Conservation (phyloP, 2,888 invertebrate species). For the Graphium colonna region DNA sequence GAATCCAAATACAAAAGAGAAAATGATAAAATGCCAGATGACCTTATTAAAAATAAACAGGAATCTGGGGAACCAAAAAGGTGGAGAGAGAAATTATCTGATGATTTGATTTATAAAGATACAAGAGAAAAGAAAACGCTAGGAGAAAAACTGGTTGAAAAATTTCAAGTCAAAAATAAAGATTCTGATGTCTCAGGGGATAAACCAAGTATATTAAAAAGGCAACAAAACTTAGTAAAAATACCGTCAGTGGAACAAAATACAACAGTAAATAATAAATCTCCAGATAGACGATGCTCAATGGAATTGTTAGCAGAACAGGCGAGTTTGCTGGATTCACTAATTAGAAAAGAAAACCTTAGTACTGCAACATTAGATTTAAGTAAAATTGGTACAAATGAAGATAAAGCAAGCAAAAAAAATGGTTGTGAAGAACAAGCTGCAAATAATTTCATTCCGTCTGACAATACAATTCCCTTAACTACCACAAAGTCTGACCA, state of each 20-base stretch:
- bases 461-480: conserved; percentile 42
- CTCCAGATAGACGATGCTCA: conserved; percentile 74
- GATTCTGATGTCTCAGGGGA: conserved; percentile 36
- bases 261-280: conserved; percentile 37
- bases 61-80: conserved; percentile 34
- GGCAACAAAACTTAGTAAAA: conserved; percentile 29
- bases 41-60: conserved; percentile 23
- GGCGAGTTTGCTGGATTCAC: conserved; percentile 71
- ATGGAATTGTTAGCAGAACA: conserved; percentile 80
- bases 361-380: conserved; percentile 66
- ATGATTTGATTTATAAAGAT: conserved; percentile 74
- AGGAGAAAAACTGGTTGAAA: conserved; percentile 88
- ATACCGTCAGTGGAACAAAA: conserved; percentile 29
- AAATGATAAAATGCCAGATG: neutral
- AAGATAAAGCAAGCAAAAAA: conserved; percentile 29
- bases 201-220: conserved; percentile 12
- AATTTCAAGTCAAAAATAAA: conserved; percentile 84
- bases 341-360: conserved; percentile 76
- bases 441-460: conserved; percentile 31
- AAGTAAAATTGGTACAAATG: conserved; percentile 59
- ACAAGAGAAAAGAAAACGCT: conserved; percentile 83
- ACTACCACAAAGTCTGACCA: conserved; percentile 72
- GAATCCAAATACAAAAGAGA: conserved; percentile 26
- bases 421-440: conserved; percentile 37
- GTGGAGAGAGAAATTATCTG: conserved; percentile 84